Evolutionary conservation across 2,113 vertebrate species (phyloP), one percentile per base, ranked within the genome.

Genomic region (Austrofundulus limnaeus): DNA sequence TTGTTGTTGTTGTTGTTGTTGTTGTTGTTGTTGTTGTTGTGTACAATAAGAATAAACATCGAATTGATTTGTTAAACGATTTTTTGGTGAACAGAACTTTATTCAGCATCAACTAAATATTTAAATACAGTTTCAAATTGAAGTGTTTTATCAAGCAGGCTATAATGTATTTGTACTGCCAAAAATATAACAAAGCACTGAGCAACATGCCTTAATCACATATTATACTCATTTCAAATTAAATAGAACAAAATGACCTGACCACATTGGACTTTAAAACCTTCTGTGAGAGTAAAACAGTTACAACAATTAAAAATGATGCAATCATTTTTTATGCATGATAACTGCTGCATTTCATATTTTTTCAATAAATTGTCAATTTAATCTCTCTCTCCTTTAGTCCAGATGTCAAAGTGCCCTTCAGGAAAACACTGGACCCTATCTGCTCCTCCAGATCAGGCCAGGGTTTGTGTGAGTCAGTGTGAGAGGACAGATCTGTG

Each of bases 331-430:
- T 12, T 4, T 14, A 43, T 61, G 19, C 37, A 20, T 43, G 12
- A 68, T 21, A 5, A 46, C 15, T 45, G 42, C 20, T 15, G 24
- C 46, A 48, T 14, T 41, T 11, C 5, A 37, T 24, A 9, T 8
- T 60, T 39, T 42, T 45, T 12, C 17, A 17, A 17, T 61, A 19
- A 5, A 61, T 6, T 28, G 12, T 2, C 57, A 46, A 28, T 46
- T 60, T 42, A 34, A 68, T 28, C 8, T 8, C 46, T 46, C 8
- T 16, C 34, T 31, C 43, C 6, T 46, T 6, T 19, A n/a, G 24
- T 62, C 11, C n/a, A 19, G 16, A 51, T 42, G 31, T 34, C 31
- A 58, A 49, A 47, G 17, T 63, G 41, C 25, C 52, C 46, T 38
- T 62, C 34, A 57, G 25, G 3, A 0, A 71, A 60, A 58, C 48